Base-by-base conservation (phyloP, 2,797 vertebrate species). In the Eptatretus atami region DNA sequence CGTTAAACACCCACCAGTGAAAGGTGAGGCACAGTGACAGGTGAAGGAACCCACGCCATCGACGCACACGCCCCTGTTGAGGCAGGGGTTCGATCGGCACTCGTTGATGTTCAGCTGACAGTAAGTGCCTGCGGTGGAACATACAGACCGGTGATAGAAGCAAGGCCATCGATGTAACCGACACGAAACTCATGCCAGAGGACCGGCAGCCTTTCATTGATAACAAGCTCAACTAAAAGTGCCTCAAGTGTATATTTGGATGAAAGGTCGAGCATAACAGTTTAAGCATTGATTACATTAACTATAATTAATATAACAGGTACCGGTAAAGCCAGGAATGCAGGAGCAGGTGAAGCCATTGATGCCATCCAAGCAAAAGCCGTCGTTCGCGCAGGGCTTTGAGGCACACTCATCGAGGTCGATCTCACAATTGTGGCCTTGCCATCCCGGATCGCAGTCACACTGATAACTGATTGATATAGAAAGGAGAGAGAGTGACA, bases 71-170 rank as follows among this genome's bases (percentile, higher is more conserved):
- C 80, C 84, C 14, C 80, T 77, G 70, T 86, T 80, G 66, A 72
- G 66, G 70, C 84, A 87, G 0, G 80, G 80, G 53, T 72, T 75
- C 1, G 80, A 80, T 11, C 74, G 75, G 70, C 84, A 88, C 66
- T 85, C 81, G 64, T 84, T 74, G 31, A 81, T 72, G 68, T 83
- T 80, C 65, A 74, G 77, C 69, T 86, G 80, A 69, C 84, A 88
- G 70, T 76, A 80, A 19, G 71, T 83, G 57, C 92, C 88, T 95
- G 71, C 1, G 68, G 66, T 64, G 11, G 19, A 53, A 15, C 64
- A 65, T 53, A 44, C 31, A 3, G 4, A 44, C 31, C 31, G 31
- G 31, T 44, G 31, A 44, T 44, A 8, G 31, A 44, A 44, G 31
- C 31, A 4, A 44, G 31, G 31, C 31, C 31, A 44, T 44, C 31